Evolutionary conservation across 1,140 invertebrate genomes (phyloP).

Genomic region (Drosophila ficusphila): DNA sequence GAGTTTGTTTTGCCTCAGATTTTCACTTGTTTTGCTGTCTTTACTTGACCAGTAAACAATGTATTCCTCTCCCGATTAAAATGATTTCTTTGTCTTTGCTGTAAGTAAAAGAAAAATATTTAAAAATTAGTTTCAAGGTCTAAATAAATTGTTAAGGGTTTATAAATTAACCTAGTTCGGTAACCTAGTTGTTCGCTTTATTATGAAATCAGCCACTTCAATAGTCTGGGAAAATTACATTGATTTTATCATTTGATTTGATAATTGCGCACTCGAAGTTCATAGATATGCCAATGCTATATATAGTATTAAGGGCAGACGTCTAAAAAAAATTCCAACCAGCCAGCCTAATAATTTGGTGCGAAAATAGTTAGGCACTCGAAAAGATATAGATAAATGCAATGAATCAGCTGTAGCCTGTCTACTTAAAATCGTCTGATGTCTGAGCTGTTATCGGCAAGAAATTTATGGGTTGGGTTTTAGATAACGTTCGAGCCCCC

Average conservation of each 20-base stretch:
- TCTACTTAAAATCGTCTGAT: conserved; percentile 15
- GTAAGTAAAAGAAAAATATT: conserved; percentile 46
- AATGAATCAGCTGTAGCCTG: not conserved
- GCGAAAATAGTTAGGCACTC: conserved; percentile 3
- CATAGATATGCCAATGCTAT: not conserved
- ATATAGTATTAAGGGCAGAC: not conserved
- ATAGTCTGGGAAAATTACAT: not conserved
- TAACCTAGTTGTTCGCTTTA: too few species aligned
- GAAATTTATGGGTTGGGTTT: conserved; percentile 13
- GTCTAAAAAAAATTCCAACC: conserved; percentile 4
- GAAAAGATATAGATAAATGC: not conserved
- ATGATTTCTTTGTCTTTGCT: conserved; percentile 62
- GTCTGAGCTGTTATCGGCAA: not conserved
- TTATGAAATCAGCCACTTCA: too few species aligned
- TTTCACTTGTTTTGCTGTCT: conserved; percentile 7
- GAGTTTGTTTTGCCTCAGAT: not conserved
- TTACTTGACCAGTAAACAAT: conserved; percentile 24
- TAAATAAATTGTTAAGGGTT: not conserved
- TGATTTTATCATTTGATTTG: conserved; percentile 6
- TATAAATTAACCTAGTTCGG: too few species aligned
- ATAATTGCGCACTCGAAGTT: conserved; percentile 1
- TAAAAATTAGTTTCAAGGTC: conserved; percentile 6
- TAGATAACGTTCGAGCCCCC: conserved; percentile 52
- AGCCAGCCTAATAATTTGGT: not conserved
- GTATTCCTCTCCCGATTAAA: conserved; percentile 1